phyloP scores from a whole-genome alignment of 2,888 invertebrate genomes.

The Drosophila yooni region DNA sequence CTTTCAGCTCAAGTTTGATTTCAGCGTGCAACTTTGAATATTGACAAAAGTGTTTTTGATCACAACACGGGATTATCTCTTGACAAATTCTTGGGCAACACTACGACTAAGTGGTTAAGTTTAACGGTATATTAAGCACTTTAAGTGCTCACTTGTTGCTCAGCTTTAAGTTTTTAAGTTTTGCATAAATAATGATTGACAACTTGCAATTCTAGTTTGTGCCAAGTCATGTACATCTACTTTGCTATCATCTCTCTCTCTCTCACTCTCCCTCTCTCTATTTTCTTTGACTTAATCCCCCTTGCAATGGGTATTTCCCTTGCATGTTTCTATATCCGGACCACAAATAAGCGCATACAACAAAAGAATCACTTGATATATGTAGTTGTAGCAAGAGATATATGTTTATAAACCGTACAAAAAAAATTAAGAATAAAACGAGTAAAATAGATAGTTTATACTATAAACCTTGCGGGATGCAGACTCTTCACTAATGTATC shows the following conservation, averaged over 20 bases:
- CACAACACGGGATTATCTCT: neutral
- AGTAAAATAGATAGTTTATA: slow-evolving; percentile 20
- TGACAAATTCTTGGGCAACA: neutral
- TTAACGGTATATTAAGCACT: neutral
- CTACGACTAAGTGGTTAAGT: neutral
- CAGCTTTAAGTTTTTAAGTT: neutral
- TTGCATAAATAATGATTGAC: neutral
- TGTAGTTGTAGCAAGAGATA: slow-evolving; percentile 25
- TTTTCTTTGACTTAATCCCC: neutral
- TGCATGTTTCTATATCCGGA: slow-evolving; percentile 71
- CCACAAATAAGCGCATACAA: slow-evolving; percentile 42
- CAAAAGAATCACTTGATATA: slow-evolving; percentile 39
- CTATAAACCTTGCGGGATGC: slow-evolving; percentile 17
- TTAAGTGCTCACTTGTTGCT: too few relatives aligned
- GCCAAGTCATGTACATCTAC: neutral
- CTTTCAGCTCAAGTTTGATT: neutral
- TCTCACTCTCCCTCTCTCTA: neutral
- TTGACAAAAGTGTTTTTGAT: neutral
- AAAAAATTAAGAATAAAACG: neutral
- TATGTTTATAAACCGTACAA: slow-evolving; percentile 24
- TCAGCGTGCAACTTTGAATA: neutral
- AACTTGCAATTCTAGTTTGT: neutral
- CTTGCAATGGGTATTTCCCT: slow-evolving; percentile 58
- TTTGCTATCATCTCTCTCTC: neutral
- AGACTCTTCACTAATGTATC: slow-evolving; percentile 50